Evolutionary conservation across 2,888 invertebrate genomes (phyloP).

Genomic region (Stenichneumon culpator): DNA sequence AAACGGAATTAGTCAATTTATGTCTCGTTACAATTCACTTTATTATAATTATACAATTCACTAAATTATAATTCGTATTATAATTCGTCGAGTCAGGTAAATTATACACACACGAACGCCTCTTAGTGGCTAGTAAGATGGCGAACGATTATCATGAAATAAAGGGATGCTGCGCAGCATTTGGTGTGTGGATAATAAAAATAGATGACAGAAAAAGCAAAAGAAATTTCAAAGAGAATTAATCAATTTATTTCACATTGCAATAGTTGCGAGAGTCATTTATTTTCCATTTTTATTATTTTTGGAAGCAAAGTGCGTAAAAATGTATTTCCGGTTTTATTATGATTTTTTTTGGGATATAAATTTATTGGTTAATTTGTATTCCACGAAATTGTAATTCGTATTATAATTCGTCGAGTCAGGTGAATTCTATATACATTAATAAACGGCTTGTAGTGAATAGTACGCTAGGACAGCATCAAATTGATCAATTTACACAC

Average conservation of each 20-base stretch:
- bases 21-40: neutral
- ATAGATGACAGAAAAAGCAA: neutral
- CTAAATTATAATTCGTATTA: conserved; percentile 14
- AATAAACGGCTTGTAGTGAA: conserved; percentile 3
- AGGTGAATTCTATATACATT: conserved; percentile 31
- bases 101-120: neutral
- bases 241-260: neutral
- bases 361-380: conserved; percentile 21
- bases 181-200: conserved; percentile 15
- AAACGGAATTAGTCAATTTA: neutral
- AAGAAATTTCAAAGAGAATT: neutral
- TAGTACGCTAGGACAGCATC: neutral
- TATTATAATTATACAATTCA: too few species aligned
- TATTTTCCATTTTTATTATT: neutral
- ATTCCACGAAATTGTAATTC: conserved; percentile 21
- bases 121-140: conserved; percentile 2
- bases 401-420: conserved; percentile 30
- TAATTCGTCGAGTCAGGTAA: conserved; percentile 44
- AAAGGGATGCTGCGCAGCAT: conserved; percentile 61
- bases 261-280: neutral
- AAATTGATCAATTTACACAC: conserved; percentile 50
- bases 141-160: too few species aligned
- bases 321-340: neutral
- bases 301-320: neutral
- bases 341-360: neutral